A percentile compares a stretch with the other conserved stretches of the same genome.
Conservation (phyloP, 1,140 invertebrate species). For the Arctopsyche grandis region DNA sequence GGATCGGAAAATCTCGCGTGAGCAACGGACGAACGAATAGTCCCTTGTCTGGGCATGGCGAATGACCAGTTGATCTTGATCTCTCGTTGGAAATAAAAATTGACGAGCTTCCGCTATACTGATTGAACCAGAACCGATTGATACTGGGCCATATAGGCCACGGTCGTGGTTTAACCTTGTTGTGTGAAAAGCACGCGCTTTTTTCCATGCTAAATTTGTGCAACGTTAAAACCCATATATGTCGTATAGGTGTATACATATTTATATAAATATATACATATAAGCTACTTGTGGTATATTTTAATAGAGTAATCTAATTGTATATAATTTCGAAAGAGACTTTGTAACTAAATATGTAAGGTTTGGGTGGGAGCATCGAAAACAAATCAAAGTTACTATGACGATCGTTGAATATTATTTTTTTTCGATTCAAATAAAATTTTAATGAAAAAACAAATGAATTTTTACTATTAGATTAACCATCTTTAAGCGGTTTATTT, state of each 20-base stretch:
- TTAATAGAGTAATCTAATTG: too few species aligned
- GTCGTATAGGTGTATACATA: neutral
- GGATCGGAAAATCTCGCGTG: slow-evolving; percentile 1
- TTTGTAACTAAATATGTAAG: too few species aligned
- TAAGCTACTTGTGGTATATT: too few species aligned
- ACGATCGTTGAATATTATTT: too few species aligned
- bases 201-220: neutral
- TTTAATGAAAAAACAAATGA: too few species aligned
- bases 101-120: neutral
- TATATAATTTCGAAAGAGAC: too few species aligned
- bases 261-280: too few species aligned
- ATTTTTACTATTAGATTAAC: too few species aligned
- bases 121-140: slow-evolving; percentile 18
- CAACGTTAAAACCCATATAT: neutral
- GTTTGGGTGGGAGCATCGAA: too few species aligned
- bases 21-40: neutral
- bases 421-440: too few species aligned
- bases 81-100: slow-evolving; percentile 12
- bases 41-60: neutral
- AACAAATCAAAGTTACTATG: too few species aligned
- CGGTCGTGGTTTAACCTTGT: neutral
- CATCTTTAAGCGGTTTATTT: too few species aligned
- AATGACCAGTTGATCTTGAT: slow-evolving; percentile 24
- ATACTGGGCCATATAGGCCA: slow-evolving; percentile 10
- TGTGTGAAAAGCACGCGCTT: neutral